Percentiles rank a stretch among this genome's conserved stretches.
Conservation (phyloP, 2,113 vertebrate genomes). For the Australoheros scitulus region DNA sequence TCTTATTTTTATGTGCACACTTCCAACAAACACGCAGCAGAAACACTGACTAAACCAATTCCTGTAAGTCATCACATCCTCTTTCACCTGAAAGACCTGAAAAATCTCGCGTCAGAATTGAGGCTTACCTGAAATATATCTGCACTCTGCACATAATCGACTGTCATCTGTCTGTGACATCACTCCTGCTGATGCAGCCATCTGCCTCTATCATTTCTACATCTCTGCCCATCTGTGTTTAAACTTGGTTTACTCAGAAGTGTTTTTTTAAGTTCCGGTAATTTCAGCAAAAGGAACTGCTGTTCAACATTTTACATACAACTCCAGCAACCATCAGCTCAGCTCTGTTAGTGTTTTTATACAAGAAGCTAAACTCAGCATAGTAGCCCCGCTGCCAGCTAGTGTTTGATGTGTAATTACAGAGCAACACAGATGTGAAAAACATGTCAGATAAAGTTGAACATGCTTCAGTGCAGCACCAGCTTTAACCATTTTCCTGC, state of each 20-base stretch:
- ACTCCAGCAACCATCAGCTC: not conserved
- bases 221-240: not conserved
- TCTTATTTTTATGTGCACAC: not conserved
- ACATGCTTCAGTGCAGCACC: not conserved
- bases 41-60: not conserved
- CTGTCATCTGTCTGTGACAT: not conserved
- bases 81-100: not conserved
- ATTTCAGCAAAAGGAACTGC: not conserved
- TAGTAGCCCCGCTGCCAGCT: too few relatives aligned
- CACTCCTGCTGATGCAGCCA: not conserved
- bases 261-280: not conserved
- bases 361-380: not conserved
- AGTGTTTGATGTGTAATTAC: not conserved
- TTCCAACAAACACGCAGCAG: not conserved
- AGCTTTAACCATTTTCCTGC: not conserved
- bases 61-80: not conserved
- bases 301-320: not conserved
- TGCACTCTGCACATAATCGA: not conserved
- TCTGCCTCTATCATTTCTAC: not conserved
- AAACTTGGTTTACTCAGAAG: not conserved
- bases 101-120: not conserved
- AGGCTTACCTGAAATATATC: not conserved
- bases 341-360: not conserved
- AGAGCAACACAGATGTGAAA: not conserved
- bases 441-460: not conserved